Evolutionary conservation across 2,888 invertebrate species (phyloP).

Genomic region (Psylliodes chrysocephalus): DNA sequence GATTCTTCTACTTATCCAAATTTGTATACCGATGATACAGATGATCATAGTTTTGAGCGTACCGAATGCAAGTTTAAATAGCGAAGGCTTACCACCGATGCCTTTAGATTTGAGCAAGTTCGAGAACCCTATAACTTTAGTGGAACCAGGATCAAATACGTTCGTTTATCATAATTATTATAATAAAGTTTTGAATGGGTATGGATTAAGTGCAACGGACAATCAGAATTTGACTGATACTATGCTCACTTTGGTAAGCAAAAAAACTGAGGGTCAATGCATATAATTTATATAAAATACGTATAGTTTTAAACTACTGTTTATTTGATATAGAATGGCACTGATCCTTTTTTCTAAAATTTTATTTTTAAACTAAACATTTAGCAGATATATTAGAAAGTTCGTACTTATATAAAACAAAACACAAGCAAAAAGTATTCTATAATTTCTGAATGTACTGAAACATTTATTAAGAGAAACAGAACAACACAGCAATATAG

Average conservation of each 20-base stretch:
- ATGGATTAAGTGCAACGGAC: not conserved
- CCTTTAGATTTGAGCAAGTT: slow-evolving; percentile 67
- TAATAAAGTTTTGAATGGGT: slow-evolving; percentile 52
- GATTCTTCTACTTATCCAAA: slow-evolving; percentile 72
- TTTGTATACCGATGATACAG: slow-evolving; percentile 75
- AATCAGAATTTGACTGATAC: slow-evolving; percentile 9
- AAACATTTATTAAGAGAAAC: no score
- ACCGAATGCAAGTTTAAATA: slow-evolving; percentile 25
- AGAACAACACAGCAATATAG: no score
- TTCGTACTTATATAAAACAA: no score
- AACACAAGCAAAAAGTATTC: no score
- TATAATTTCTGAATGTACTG: no score
- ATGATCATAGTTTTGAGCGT: slow-evolving; percentile 72
- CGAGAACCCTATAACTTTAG: slow-evolving; percentile 56
- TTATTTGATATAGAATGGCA: no score
- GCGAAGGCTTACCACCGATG: slow-evolving; percentile 67
- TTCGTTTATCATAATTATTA: slow-evolving; percentile 19
- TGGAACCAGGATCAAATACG: slow-evolving; percentile 54
- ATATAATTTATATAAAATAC: no score
- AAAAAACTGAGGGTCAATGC: no score
- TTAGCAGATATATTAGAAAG: no score
- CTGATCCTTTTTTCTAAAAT: no score
- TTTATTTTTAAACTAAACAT: no score
- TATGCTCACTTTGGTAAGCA: slow-evolving; percentile 46
- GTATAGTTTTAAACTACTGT: no score